A percentile compares a stretch with the other conserved stretches of the same genome.
These are phyloP conservation scores for Clunio marinus DNA, from an alignment of 2,888 invertebrate genomes.

Conservation along the genomic window DNA sequence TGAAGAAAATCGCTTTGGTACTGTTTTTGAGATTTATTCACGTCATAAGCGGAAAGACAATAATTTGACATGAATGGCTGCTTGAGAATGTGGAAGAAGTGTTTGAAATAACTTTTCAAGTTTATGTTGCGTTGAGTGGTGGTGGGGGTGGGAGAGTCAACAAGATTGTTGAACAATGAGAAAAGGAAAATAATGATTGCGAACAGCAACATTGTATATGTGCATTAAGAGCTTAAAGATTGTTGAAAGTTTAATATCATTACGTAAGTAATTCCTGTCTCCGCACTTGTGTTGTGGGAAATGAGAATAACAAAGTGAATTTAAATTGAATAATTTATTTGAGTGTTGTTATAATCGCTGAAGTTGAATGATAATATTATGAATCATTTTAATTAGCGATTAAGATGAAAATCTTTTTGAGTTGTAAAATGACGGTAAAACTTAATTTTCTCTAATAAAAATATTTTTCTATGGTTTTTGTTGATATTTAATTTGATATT, in stretches of 20 bases:
- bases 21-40: no score
- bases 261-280: not conserved
- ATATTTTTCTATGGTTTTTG: not conserved
- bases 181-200: slow-evolving; percentile 25
- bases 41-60: slow-evolving; percentile 24
- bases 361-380: not conserved
- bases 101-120: slow-evolving; percentile 32
- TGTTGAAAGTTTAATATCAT: slow-evolving; percentile 35
- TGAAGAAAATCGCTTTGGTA: no score
- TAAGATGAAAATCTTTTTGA: not conserved
- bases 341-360: not conserved
- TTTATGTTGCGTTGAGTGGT: not conserved
- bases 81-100: slow-evolving; percentile 12
- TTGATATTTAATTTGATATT: not conserved
- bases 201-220: not conserved
- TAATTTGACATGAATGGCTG: slow-evolving; percentile 36
- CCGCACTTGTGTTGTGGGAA: not conserved
- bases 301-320: slow-evolving; percentile 15
- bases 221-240: slow-evolving; percentile 28
- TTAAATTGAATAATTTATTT: slow-evolving; percentile 37
- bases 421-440: no score
- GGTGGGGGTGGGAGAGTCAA: not conserved
- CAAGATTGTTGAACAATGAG: slow-evolving; percentile 24
- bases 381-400: slow-evolving; percentile 4
- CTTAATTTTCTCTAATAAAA: no score